These are phyloP conservation scores for Sander lucioperca DNA, from an alignment of 2,113 vertebrate species.

Conservation along the genomic window DNA sequence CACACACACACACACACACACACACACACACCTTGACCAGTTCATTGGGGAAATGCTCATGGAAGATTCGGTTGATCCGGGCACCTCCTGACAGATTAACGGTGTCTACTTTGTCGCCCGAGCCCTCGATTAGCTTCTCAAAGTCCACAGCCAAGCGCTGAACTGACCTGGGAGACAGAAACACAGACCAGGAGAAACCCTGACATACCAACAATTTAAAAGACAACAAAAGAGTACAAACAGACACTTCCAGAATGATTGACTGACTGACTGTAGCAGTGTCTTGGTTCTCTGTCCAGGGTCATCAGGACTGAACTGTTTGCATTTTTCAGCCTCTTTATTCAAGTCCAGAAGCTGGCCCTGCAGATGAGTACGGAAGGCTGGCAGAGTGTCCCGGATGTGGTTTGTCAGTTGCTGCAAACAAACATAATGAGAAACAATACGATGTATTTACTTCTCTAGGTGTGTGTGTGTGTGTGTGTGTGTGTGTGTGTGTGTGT, in stretches of 20 bases:
- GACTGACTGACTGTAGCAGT: conserved; percentile 89
- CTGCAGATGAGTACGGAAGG: conserved; percentile 89
- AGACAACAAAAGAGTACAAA: background rate
- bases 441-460: background rate
- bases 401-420: conserved; percentile 95
- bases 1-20: conserved; percentile 46
- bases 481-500: background rate
- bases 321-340: conserved; percentile 90
- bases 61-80: conserved; percentile 94
- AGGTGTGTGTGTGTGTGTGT: background rate
- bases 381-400: conserved; percentile 91
- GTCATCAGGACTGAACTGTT: conserved; percentile 89
- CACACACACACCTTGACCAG: conserved; percentile 86
- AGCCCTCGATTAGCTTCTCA: conserved; percentile 94
- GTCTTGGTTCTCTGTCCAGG: conserved; percentile 90
- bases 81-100: conserved; percentile 93
- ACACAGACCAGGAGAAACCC: background rate
- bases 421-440: conserved; percentile 31
- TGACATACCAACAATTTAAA: background rate
- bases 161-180: conserved; percentile 84
- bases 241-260: background rate
- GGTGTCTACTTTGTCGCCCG: conserved; percentile 92
- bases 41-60: conserved; percentile 92
- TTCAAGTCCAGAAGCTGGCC: conserved; percentile 88
- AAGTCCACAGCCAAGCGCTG: conserved; percentile 93